Conservation (phyloP, 2,888 invertebrate species). For the Fabriciana adippe region DNA sequence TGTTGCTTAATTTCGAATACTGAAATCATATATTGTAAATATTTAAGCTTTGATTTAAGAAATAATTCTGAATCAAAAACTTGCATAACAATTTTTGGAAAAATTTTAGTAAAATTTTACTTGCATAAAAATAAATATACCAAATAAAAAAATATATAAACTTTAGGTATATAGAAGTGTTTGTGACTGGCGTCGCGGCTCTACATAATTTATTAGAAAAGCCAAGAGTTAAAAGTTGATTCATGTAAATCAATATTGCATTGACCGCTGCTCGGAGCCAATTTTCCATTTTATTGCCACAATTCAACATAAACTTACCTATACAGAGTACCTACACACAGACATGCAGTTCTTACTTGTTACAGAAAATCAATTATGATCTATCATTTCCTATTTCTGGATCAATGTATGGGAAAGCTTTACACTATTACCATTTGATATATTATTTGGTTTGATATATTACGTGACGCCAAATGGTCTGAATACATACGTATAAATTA, state of each 20-base stretch:
- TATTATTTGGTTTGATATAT: conserved; percentile 8
- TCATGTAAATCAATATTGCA: background rate
- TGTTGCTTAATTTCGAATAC: too few species aligned
- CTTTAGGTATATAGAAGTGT: too few species aligned
- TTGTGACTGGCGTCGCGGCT: background rate
- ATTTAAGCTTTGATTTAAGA: too few species aligned
- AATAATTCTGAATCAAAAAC: too few species aligned
- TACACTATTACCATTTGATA: conserved; percentile 16
- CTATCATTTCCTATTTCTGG: conserved; percentile 16
- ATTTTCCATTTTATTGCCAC: conserved; percentile 4
- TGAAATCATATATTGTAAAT: too few species aligned
- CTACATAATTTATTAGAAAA: background rate
- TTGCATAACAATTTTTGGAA: too few species aligned
- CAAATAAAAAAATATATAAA: too few species aligned
- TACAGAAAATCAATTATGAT: conserved; percentile 14
- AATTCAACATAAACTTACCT: background rate
- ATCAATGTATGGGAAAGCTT: conserved; percentile 12
- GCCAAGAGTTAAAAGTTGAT: background rate
- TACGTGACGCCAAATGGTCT: conserved; percentile 6
- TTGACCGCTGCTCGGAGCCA: background rate
- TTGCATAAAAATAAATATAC: too few species aligned
- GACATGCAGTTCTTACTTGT: conserved; percentile 6
- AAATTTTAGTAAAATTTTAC: too few species aligned
- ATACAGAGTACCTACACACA: background rate
- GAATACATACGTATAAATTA: too few species aligned